Conservation (phyloP, 2,797 vertebrate genomes). For the Aulostomus chinensis region DNA sequence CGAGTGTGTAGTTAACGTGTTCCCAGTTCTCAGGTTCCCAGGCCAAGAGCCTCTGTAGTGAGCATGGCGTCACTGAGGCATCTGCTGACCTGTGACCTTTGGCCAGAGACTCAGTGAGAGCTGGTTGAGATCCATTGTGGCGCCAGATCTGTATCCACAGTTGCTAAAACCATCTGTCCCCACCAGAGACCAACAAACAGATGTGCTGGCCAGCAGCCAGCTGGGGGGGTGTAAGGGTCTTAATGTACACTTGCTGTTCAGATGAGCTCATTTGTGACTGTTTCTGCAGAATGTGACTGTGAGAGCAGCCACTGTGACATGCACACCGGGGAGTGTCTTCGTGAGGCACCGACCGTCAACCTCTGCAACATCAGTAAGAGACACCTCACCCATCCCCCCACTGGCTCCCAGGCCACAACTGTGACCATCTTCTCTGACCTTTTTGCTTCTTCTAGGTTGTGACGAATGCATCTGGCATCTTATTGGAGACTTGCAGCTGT, state of each 20-base stretch:
- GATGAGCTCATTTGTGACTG: slow-evolving; percentile 4
- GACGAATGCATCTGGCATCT: slow-evolving; percentile 96
- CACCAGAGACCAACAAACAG: slow-evolving; percentile 45
- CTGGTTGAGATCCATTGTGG: slow-evolving; percentile 51
- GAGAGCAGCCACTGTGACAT: slow-evolving; percentile 89
- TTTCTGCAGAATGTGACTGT: slow-evolving; percentile 87
- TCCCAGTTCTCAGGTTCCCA: slow-evolving; percentile 47
- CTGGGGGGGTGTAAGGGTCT: slow-evolving; percentile 26
- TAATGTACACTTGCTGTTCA: slow-evolving; percentile 10
- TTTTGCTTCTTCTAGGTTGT: no score
- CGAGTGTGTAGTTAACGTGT: background rate
- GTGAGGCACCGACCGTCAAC: slow-evolving; percentile 83
- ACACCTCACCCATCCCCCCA: background rate
- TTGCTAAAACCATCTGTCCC: slow-evolving; percentile 42
- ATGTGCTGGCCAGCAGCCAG: slow-evolving; percentile 49
- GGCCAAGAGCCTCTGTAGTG: slow-evolving; percentile 36
- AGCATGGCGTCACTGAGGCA: slow-evolving; percentile 49
- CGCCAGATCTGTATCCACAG: slow-evolving; percentile 33
- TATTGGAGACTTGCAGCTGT: slow-evolving; percentile 86
- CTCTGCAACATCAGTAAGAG: slow-evolving; percentile 84
- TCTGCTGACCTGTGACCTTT: slow-evolving; percentile 34
- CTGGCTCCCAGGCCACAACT: background rate
- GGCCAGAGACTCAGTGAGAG: slow-evolving; percentile 33
- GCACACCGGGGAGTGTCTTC: slow-evolving; percentile 89
- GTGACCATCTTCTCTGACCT: no score